Evolutionary conservation across 2,113 vertebrate species (phyloP), one percentile per base, ranked within the genome.

Genomic region (Nettapus auritus): DNA sequence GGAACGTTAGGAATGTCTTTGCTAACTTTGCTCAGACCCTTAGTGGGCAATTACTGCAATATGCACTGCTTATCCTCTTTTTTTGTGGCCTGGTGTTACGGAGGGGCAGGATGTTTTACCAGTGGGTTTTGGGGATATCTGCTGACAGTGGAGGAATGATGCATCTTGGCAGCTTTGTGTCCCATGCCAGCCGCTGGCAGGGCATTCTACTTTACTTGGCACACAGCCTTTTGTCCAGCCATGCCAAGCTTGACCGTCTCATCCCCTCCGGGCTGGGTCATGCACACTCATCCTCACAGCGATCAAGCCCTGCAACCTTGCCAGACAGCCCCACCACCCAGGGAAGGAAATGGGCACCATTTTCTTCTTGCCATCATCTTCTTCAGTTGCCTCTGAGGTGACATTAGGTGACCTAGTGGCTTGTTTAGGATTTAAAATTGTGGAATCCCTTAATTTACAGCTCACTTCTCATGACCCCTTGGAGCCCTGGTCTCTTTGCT

Each of bases 251-350:
- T 92, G 71, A 88, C 56, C 0, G 0, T 42, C n/a, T 69, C 5
- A 7, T 67, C 18, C 48, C 69, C 48, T 71, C 11, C 0, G 4
- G 50, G 11, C 33, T 44, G 50, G 75, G 34, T 36, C 17, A 14
- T 53, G n/a, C n/a, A 62, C 0, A 0, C 7, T 53, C 26, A 73
- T 66, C 29, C 29, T 94, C 5, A 0, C 20, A 20, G 63, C 1
- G 16, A 62, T 8, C 40, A 42, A 29, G 10, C 6, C 14, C n/a
- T 1, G 0, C 5, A 4, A 28, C 64, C 73, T 84, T 70, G 77
- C 21, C 46, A 36, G 36, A 29, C 66, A 71, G 3, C 15, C n/a
- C 28, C 50, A 31, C 66, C 26, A 34, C 6, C 5, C 34, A 55
- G 38, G 13, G 18, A 22, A 13, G 13, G 18, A 22, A 13, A 33